Percentiles rank a stretch among this genome's conserved stretches.
Evolutionary conservation across 2,888 invertebrate genomes (phyloP).

Genomic region (Apamea anceps): DNA sequence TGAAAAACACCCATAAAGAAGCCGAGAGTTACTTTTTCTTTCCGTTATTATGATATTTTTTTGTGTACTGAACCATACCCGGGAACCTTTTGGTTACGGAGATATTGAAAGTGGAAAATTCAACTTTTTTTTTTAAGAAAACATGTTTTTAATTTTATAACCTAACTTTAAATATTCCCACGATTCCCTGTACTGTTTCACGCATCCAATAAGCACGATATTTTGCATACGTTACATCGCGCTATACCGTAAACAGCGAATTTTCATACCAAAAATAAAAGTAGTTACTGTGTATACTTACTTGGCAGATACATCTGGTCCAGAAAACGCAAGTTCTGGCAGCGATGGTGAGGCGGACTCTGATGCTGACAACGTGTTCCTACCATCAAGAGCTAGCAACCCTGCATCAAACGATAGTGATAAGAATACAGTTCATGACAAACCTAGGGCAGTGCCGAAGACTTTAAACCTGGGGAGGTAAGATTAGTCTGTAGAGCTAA

Average conservation of each 20-base stretch:
- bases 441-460: conserved; percentile 83
- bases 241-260: not conserved
- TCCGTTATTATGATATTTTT: not conserved
- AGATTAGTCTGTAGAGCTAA: not conserved
- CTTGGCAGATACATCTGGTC: conserved; percentile 90
- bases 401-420: conserved; percentile 74
- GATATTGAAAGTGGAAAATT: too few species aligned
- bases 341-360: conserved; percentile 88
- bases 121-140: not conserved
- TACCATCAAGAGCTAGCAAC: conserved; percentile 84
- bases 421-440: conserved; percentile 72
- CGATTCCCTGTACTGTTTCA: not conserved
- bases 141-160: not conserved
- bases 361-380: conserved; percentile 88
- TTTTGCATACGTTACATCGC: not conserved
- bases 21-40: not conserved
- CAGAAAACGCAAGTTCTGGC: conserved; percentile 91
- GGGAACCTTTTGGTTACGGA: not conserved
- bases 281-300: too few species aligned
- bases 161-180: not conserved
- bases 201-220: not conserved
- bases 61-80: not conserved
- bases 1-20: not conserved
- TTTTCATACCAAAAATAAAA: too few species aligned
- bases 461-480: conserved; percentile 88